phyloP scores from a whole-genome alignment of 1,140 invertebrate species.

The Nephila pilipes region DNA sequence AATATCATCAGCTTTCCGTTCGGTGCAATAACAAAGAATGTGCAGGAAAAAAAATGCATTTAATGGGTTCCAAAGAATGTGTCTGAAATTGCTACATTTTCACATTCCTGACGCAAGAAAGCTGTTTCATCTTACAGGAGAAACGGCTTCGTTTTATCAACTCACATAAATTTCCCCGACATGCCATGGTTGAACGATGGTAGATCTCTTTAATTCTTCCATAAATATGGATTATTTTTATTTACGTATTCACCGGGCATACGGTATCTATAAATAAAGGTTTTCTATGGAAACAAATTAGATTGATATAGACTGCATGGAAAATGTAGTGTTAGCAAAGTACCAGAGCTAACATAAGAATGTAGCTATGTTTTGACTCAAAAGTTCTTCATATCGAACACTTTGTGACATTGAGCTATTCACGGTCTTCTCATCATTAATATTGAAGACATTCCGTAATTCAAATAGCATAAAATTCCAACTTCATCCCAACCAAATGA shows the following conservation, averaged over 20 bases:
- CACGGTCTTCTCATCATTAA: no score
- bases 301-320: no score
- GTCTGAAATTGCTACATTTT: not conserved
- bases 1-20: not conserved
- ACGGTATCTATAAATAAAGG: not conserved
- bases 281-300: not conserved
- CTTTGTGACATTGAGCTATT: no score
- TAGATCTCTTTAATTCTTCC: not conserved
- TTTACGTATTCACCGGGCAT: not conserved
- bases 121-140: not conserved
- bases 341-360: no score
- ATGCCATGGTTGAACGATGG: not conserved
- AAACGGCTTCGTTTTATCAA: not conserved
- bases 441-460: no score
- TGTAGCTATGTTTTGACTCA: no score
- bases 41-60: not conserved
- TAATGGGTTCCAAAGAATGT: slow-evolving; percentile 13
- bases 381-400: no score
- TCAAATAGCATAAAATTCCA: no score
- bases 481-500: no score
- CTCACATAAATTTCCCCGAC: not conserved
- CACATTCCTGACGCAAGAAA: not conserved
- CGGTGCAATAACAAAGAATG: not conserved
- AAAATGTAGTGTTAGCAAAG: no score
- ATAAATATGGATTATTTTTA: slow-evolving; percentile 8